These are phyloP conservation scores for Avahi laniger DNA, from an alignment of 2,797 vertebrate species.

Conservation along the genomic window DNA sequence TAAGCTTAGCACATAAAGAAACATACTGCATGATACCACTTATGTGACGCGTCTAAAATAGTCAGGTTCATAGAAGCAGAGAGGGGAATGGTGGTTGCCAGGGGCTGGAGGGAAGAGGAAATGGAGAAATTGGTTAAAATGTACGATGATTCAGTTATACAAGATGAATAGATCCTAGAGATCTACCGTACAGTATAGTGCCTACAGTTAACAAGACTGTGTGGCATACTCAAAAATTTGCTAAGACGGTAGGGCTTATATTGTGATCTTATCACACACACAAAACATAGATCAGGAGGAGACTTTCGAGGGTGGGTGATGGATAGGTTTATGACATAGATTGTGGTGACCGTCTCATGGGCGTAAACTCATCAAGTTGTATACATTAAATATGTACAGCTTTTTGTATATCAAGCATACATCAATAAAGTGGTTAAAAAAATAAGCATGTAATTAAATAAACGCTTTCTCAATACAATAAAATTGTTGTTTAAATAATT, in stretches of 20 bases:
- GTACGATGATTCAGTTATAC: not conserved
- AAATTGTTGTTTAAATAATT: constrained; percentile 23
- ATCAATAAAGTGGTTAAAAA: not conserved
- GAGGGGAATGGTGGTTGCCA: not conserved
- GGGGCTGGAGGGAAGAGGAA: not conserved
- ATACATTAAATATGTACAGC: not conserved
- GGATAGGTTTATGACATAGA: not conserved
- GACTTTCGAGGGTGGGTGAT: not conserved
- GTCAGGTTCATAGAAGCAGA: not conserved
- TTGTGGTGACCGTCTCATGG: not conserved
- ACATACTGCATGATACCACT: not conserved
- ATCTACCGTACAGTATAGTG: not conserved
- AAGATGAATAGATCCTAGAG: not conserved
- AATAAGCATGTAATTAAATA: not conserved
- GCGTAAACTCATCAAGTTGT: not conserved
- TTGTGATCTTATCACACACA: not conserved
- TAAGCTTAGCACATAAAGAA: not conserved
- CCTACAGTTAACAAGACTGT: not conserved
- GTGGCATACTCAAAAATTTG: not conserved
- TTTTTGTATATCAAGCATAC: not conserved
- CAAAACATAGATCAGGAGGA: not conserved
- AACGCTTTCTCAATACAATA: not conserved
- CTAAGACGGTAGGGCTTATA: not conserved
- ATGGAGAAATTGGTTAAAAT: not conserved
- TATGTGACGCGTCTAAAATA: not conserved